phyloP scores from a whole-genome alignment of 2,797 vertebrate species.

The Fistularia commersonii region DNA sequence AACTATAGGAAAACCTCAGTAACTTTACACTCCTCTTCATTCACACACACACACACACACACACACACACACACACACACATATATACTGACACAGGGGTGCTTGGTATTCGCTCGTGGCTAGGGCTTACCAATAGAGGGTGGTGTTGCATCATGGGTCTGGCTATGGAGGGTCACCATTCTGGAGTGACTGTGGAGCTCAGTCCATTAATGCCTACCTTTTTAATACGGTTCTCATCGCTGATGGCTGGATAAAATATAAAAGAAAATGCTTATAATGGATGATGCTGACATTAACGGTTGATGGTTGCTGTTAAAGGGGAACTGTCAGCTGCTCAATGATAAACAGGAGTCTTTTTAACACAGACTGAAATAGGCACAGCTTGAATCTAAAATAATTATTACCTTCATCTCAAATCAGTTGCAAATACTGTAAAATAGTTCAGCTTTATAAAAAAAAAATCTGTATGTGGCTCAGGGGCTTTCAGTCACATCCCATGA shows the following conservation, averaged over 20 bases:
- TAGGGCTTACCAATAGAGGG: constrained; percentile 71
- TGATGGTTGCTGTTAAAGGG: constrained; percentile 15
- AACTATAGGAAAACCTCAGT: no score
- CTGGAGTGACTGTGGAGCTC: constrained; percentile 8
- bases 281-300: constrained; percentile 27
- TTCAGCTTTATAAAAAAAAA: no score
- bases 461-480: no score
- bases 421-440: not conserved
- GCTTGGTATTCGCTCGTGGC: constrained; percentile 40
- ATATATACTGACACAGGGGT: constrained; percentile 6
- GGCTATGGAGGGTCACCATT: constrained; percentile 19
- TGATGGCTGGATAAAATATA: constrained; percentile 6
- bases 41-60: constrained; percentile 3
- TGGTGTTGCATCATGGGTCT: constrained; percentile 72
- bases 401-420: not conserved
- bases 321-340: no score
- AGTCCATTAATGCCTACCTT: constrained; percentile 26
- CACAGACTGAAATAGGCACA: constrained; percentile 1
- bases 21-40: no score
- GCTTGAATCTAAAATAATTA: not conserved
- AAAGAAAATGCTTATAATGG: constrained; percentile 21
- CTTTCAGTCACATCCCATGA: no score
- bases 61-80: constrained; percentile 5
- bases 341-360: constrained; percentile 6
- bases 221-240: constrained; percentile 36